A percentile compares a stretch with the other conserved stretches of the same genome.
These are phyloP conservation scores for Agrypnia vestita DNA, from an alignment of 1,140 invertebrate species.

Conservation along the genomic window DNA sequence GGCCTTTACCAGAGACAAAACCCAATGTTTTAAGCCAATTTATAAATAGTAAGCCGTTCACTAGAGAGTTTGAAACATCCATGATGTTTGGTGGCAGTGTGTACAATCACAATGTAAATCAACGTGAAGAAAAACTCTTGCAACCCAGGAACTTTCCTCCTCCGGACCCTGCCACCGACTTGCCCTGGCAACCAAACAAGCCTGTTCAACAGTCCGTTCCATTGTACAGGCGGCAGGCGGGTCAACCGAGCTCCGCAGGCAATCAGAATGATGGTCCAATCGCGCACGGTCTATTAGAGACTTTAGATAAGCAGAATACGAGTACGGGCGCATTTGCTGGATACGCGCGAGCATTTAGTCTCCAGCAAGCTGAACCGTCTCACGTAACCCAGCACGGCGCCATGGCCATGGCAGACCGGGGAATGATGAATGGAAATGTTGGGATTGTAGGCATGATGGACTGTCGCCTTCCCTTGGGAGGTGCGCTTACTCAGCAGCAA, in stretches of 20 bases:
- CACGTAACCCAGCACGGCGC: slow-evolving; percentile 47
- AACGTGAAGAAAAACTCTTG: slow-evolving; percentile 52
- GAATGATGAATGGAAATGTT: slow-evolving; percentile 61
- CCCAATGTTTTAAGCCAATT: slow-evolving; percentile 52
- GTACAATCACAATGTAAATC: slow-evolving; percentile 52
- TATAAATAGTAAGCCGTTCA: slow-evolving; percentile 52
- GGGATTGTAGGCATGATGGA: slow-evolving; percentile 62
- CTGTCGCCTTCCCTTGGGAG: slow-evolving; percentile 63
- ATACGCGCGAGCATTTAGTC: slow-evolving; percentile 62
- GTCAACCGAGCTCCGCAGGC: slow-evolving; percentile 35
- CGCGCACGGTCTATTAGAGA: slow-evolving; percentile 46
- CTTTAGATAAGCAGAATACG: slow-evolving; percentile 63
- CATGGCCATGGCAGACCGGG: slow-evolving; percentile 52
- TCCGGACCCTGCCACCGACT: slow-evolving; percentile 44
- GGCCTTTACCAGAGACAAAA: slow-evolving; percentile 49
- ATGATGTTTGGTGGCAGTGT: slow-evolving; percentile 54
- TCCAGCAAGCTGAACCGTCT: slow-evolving; percentile 61
- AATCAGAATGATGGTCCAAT: slow-evolving; percentile 36
- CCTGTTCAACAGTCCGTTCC: slow-evolving; percentile 66
- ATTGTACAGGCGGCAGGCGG: slow-evolving; percentile 69
- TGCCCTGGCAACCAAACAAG: slow-evolving; percentile 57
- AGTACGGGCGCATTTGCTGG: slow-evolving; percentile 62
- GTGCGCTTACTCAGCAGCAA: slow-evolving; percentile 57
- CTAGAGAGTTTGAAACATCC: slow-evolving; percentile 52
- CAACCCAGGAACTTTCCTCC: slow-evolving; percentile 49